Evolutionary conservation across 2,797 vertebrate species (phyloP).

Genomic region (Heliangelus exortis): DNA sequence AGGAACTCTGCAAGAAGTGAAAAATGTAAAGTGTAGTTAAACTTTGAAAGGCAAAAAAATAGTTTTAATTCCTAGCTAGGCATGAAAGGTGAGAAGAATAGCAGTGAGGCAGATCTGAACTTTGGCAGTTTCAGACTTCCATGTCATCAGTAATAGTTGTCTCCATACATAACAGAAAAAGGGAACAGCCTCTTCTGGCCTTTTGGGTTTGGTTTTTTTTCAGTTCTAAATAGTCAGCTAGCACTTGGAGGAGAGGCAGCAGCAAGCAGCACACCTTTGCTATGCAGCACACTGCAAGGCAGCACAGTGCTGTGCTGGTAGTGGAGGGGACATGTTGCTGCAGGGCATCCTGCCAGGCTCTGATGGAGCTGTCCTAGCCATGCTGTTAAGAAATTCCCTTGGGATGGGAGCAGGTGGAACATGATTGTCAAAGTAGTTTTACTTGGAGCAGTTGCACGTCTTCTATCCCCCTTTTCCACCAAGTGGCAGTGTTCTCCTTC

Average conservation of each 20-base stretch:
- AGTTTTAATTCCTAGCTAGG: neutral
- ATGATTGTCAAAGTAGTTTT: neutral
- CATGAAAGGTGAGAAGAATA: neutral
- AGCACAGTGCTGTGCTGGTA: neutral
- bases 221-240: neutral
- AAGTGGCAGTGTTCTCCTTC: slow-evolving; percentile 67
- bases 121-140: neutral
- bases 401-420: neutral
- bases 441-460: neutral
- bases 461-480: slow-evolving; percentile 37
- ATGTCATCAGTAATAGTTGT: neutral
- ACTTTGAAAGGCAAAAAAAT: neutral
- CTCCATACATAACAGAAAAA: neutral
- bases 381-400: neutral
- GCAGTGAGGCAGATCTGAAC: neutral
- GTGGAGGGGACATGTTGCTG: fast-evolving
- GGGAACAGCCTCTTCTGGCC: neutral
- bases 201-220: neutral
- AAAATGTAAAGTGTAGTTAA: neutral
- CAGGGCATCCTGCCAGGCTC: fast-evolving
- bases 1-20: neutral
- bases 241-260: no score
- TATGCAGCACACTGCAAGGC: fast-evolving
- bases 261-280: neutral
- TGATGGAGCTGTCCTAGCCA: neutral